Evolutionary conservation across 1,140 invertebrate genomes (phyloP).

Genomic region (Papilio machaon): DNA sequence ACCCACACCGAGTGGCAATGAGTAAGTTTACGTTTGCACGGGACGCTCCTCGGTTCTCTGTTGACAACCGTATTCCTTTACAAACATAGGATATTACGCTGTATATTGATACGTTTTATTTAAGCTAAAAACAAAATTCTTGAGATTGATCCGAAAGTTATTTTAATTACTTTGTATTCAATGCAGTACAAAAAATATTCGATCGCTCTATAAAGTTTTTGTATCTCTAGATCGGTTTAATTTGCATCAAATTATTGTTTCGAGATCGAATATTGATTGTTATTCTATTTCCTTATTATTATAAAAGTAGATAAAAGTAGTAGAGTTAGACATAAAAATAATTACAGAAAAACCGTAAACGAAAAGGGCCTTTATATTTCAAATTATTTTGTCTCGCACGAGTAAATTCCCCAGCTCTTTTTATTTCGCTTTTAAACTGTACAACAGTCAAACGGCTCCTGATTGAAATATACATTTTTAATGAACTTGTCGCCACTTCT

Average conservation of each 20-base stretch:
- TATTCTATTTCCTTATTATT: no score
- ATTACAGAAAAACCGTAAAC: background rate
- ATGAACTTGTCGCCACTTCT: conserved; percentile 9
- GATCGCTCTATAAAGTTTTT: background rate
- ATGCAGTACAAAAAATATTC: background rate
- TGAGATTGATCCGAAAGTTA: background rate
- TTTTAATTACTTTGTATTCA: background rate
- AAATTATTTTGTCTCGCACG: conserved; percentile 23
- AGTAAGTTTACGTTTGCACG: conserved; percentile 14
- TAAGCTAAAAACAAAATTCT: background rate
- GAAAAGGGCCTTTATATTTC: conserved; percentile 11
- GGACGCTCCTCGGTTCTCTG: background rate
- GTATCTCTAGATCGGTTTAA: background rate
- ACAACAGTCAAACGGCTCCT: conserved; percentile 19
- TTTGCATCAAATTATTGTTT: background rate
- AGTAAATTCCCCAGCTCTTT: background rate
- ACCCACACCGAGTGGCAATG: conserved; percentile 41
- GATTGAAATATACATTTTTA: conserved; percentile 18
- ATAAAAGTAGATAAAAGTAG: no score
- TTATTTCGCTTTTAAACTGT: conserved; percentile 21
- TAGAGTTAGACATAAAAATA: no score
- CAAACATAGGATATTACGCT: conserved; percentile 7
- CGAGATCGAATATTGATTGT: background rate
- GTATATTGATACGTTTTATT: background rate
- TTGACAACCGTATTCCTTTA: conserved; percentile 11